Percentiles rank a stretch among this genome's conserved stretches.
Evolutionary conservation across 2,888 invertebrate species (phyloP).

Genomic region (Ashinkailepas kermadecensis): DNA sequence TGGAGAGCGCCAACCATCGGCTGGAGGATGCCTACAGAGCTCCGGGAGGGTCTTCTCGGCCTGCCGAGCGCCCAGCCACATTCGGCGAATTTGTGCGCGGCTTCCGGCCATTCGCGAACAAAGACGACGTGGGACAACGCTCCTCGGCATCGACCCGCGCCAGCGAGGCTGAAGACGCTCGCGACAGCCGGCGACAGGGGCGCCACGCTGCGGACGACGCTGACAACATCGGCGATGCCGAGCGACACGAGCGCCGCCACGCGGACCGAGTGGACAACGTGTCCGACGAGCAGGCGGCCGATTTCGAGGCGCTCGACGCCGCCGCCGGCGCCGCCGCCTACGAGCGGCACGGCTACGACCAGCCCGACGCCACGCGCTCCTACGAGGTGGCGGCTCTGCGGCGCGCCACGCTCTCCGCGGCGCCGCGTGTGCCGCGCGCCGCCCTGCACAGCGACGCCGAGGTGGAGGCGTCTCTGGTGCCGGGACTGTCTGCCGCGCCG

Average conservation of each 20-base stretch:
- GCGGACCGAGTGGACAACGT: too few species aligned
- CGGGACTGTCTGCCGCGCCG: neutral
- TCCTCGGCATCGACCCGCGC: neutral
- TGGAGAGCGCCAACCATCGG: neutral
- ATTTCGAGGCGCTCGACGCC: neutral
- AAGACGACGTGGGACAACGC: neutral
- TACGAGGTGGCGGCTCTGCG: neutral
- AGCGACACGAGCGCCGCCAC: neutral
- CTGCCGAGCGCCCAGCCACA: neutral
- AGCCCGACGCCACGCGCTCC: neutral
- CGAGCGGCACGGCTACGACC: neutral
- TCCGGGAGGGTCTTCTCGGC: neutral
- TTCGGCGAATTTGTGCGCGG: neutral
- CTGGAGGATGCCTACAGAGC: neutral
- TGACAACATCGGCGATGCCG: neutral
- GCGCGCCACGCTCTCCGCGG: neutral
- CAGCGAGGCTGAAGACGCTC: neutral
- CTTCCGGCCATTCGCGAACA: neutral
- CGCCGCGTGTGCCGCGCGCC: neutral
- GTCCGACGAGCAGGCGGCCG: neutral
- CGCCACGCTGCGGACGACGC: neutral
- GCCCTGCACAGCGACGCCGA: neutral
- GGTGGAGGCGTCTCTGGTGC: neutral
- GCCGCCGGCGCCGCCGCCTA: neutral
- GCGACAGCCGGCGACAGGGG: neutral